Evolutionary conservation across 2,888 invertebrate species (phyloP).

Genomic region (Didymodactylos carnosus): DNA sequence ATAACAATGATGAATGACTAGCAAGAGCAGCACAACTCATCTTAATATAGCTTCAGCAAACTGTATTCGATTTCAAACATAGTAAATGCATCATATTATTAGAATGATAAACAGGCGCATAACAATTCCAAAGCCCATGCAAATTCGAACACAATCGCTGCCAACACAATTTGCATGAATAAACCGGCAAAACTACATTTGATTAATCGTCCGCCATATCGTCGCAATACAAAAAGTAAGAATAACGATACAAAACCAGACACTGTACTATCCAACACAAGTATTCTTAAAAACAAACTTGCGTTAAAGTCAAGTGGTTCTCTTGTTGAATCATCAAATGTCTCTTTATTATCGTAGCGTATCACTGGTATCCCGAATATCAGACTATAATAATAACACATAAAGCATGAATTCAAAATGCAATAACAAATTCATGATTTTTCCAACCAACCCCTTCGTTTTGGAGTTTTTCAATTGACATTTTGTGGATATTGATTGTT

Average conservation of each 20-base stretch:
- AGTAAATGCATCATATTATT: neutral
- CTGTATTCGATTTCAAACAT: neutral
- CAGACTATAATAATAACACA: neutral
- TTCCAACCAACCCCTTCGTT: neutral
- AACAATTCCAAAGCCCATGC: neutral
- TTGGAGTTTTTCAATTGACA: too few relatives aligned
- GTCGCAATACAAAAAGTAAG: neutral
- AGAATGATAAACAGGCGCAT: neutral
- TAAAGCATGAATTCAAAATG: neutral
- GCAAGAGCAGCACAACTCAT: neutral
- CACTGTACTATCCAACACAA: neutral
- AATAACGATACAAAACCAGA: neutral
- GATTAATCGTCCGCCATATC: neutral
- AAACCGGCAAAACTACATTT: neutral
- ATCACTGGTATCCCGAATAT: neutral
- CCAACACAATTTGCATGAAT: neutral
- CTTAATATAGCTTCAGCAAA: neutral
- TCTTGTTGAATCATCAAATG: neutral
- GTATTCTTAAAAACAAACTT: neutral
- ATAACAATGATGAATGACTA: neutral
- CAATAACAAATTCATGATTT: neutral
- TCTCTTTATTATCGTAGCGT: neutral
- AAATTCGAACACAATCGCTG: neutral
- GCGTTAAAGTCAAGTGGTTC: neutral
- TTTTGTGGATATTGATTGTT: neutral